Base-by-base conservation (phyloP, 1,140 invertebrate species). In the Bursaphelenchus mucronatus region DNA sequence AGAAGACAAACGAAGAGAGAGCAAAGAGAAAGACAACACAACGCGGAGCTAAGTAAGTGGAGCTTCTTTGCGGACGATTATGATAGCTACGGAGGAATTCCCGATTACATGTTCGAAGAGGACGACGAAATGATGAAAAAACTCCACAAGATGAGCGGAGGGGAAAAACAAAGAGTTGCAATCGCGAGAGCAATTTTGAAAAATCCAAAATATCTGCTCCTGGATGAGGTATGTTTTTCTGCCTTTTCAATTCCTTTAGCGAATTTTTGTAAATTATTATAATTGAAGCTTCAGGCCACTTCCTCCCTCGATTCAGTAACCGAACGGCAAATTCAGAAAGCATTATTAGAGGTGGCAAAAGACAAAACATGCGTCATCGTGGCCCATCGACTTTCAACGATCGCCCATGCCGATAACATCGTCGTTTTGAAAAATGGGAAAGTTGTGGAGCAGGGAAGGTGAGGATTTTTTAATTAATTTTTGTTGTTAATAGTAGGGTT, bases 161-260 rank as follows among this genome's bases (percentile, higher is more conserved):
- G 92, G 17, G 91, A 95, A 79, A 94, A 94, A 71, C 92, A 95
- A 81, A 86, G 92, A 71, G 90, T 95, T 56, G 92, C 92, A 0
- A 95, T 95, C 66, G 90, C 92, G 0, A 82, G 92, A 64, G 93
- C 92, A 0, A 85, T 95, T 15, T 83, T 95, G 8, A 95, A 95
- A 82, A 85, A 89, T 9, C 92, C 92, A 1, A 81, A 86, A 15
- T 88, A 92, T 61, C 88, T 94, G 46, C 82, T 95, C 10, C 81
- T 95, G 0, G 92, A 95, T 81, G 92, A 95, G 84, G 92, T 75
- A 10, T 8, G 39, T n/a, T 15, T 67, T n/a, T 39, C 1, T 68
- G n/a, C n/a, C n/a, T n/a, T 61, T 54, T 49, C 9, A 39, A 3
- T 61, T 13, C n/a, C n/a, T 13, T 11, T 15, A 17, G 19, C 65